These are phyloP conservation scores for Orius insidiosus DNA, from an alignment of 1,140 invertebrate genomes.

Conservation along the genomic window DNA sequence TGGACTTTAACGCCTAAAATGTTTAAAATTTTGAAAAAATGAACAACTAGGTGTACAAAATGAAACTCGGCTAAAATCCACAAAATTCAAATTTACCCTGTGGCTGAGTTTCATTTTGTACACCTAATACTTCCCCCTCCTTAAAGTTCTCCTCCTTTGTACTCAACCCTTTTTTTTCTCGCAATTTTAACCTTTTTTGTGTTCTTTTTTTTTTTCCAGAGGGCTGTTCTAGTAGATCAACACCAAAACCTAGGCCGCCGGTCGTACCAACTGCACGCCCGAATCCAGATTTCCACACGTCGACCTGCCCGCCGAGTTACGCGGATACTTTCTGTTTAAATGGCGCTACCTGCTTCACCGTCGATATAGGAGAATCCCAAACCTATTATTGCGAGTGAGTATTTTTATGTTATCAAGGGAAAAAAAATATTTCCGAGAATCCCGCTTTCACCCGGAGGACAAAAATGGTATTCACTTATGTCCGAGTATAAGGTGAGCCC, in stretches of 20 bases:
- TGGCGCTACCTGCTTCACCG: constrained; percentile 82
- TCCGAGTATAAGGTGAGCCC: not conserved
- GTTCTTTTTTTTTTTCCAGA: constrained; percentile 31
- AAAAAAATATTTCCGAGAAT: not conserved
- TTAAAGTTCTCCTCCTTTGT: no score
- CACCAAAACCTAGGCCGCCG: constrained; percentile 59
- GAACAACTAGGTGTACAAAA: no score
- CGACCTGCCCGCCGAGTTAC: constrained; percentile 77
- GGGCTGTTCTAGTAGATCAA: constrained; percentile 68
- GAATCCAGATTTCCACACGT: constrained; percentile 88
- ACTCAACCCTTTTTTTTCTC: no score
- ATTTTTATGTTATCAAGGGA: constrained; percentile 13
- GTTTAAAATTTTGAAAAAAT: no score
- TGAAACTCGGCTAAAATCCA: no score
- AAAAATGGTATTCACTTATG: constrained; percentile 1
- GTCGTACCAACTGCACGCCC: constrained; percentile 44
- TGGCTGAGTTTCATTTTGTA: no score
- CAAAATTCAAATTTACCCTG: no score
- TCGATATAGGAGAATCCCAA: constrained; percentile 77
- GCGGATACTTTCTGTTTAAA: constrained; percentile 88
- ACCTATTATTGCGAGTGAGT: constrained; percentile 90
- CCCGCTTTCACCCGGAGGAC: not conserved
- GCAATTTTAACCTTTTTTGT: not conserved
- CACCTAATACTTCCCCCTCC: no score
- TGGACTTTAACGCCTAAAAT: no score